A percentile compares a stretch with the other conserved stretches of the same genome.
phyloP scores from a whole-genome alignment of 1,140 invertebrate species.

The Hyposmocoma kahamanoa region DNA sequence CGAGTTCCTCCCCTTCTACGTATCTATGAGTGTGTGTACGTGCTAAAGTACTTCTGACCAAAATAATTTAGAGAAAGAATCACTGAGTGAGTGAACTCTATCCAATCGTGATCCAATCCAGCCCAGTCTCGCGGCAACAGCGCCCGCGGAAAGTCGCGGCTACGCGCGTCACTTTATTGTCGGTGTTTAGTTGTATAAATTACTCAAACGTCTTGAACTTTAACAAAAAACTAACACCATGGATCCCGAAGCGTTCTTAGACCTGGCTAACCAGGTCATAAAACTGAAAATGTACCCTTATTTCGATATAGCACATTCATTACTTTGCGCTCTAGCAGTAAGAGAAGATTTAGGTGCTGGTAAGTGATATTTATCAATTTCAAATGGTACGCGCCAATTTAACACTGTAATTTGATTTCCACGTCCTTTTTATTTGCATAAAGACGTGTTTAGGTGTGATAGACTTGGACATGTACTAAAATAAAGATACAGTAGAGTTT shows the following conservation, averaged over 20 bases:
- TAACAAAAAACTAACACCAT: conserved; percentile 73
- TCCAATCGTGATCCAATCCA: conserved; percentile 3
- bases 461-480: conserved; percentile 36
- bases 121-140: conserved; percentile 60
- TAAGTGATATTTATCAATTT: conserved; percentile 70
- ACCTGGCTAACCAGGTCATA: conserved; percentile 98
- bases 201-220: conserved; percentile 19
- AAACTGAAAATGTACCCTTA: conserved; percentile 99
- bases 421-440: conserved; percentile 26
- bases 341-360: conserved; percentile 95
- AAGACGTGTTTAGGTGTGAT: conserved; percentile 9
- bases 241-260: conserved; percentile 98
- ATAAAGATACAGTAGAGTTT: conserved; percentile 53
- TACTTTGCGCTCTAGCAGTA: conserved; percentile 92
- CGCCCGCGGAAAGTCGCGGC: conserved; percentile 61
- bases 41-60: conserved; percentile 25
- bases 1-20: background rate
- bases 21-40: no score
- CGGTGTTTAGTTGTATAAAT: conserved; percentile 62
- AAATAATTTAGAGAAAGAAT: conserved; percentile 56
- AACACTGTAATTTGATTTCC: conserved; percentile 14
- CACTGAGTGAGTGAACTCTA: background rate
- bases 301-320: conserved; percentile 97
- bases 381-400: conserved; percentile 37
- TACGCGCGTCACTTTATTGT: conserved; percentile 50